Percentiles rank a stretch among this genome's conserved stretches.
phyloP scores from a whole-genome alignment of 23 tunicate genomes.

The Diplosoma virens region DNA sequence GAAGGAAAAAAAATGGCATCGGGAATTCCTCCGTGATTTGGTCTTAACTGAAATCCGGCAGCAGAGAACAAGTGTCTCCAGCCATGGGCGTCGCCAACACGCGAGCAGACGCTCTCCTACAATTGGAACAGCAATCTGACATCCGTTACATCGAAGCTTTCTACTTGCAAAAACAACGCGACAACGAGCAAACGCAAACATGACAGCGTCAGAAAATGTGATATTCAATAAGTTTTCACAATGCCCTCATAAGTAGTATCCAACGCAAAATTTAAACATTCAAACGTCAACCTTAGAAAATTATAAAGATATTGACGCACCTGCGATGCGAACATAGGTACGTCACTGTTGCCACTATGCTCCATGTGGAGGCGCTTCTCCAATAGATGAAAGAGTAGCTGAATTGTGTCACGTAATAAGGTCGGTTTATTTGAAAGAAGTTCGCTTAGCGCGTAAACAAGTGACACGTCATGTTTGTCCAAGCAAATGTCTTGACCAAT shows the following conservation, averaged over 20 bases:
- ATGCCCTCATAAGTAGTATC: no score
- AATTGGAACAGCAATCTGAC: no score
- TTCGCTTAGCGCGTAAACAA: conserved; percentile 21
- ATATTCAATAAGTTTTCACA: no score
- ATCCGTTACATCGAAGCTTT: no score
- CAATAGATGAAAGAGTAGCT: conserved; percentile 46
- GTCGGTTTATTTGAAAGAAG: conserved; percentile 33
- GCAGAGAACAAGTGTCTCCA: conserved; percentile 70
- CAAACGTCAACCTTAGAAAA: not conserved
- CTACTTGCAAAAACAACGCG: no score
- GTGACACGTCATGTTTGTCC: conserved; percentile 20
- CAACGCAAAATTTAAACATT: not conserved
- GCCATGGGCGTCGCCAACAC: conserved; percentile 38
- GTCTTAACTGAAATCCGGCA: conserved; percentile 60
- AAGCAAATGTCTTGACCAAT: conserved; percentile 43
- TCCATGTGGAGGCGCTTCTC: conserved; percentile 23
- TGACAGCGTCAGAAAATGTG: no score
- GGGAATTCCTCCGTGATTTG: conserved; percentile 35
- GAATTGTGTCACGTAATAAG: conserved; percentile 21
- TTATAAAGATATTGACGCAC: no score
- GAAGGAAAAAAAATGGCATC: conserved; percentile 77
- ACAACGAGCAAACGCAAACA: no score
- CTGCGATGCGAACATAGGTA: conserved; percentile 72
- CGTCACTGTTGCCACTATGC: not conserved
- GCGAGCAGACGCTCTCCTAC: conserved; percentile 66